Conservation (phyloP, 2,888 invertebrate genomes). For the Sesamia inferens region DNA sequence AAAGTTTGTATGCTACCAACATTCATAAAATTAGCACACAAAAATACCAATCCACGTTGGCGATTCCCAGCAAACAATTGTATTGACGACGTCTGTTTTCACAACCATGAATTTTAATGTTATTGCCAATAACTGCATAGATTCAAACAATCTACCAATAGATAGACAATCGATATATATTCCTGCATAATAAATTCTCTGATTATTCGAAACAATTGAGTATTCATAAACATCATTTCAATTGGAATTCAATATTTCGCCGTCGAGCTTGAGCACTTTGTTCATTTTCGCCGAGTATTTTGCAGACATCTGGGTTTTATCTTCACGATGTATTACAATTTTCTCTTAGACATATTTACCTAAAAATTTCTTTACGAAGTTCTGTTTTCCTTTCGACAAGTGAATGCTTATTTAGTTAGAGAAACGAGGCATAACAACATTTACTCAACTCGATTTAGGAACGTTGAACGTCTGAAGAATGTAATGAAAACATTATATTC, state of each 20-base stretch:
- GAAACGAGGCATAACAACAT: constrained; percentile 77
- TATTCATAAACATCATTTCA: constrained; percentile 69
- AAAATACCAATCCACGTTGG: constrained; percentile 34
- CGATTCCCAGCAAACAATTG: constrained; percentile 46
- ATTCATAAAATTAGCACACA: constrained; percentile 37
- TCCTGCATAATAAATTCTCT: constrained; percentile 56
- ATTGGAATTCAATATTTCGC: constrained; percentile 71
- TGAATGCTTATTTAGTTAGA: constrained; percentile 78
- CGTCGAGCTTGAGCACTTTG: constrained; percentile 70
- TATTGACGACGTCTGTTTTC: constrained; percentile 47
- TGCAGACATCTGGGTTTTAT: constrained; percentile 79
- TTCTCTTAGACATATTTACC: constrained; percentile 76
- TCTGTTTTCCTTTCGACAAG: constrained; percentile 76
- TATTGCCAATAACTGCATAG: constrained; percentile 56
- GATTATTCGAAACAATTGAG: constrained; percentile 68
- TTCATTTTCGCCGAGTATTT: constrained; percentile 70
- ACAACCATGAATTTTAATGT: constrained; percentile 60
- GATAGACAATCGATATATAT: constrained; percentile 44
- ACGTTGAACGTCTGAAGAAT: constrained; percentile 79
- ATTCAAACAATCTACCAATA: constrained; percentile 51
- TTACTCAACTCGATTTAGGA: constrained; percentile 77
- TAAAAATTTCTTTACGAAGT: constrained; percentile 70
- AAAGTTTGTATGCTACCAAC: constrained; percentile 16
- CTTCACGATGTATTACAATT: constrained; percentile 75
- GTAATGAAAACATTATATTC: constrained; percentile 68